Conservation (phyloP, 2,113 vertebrate species). For the Bujurquina vittata region DNA sequence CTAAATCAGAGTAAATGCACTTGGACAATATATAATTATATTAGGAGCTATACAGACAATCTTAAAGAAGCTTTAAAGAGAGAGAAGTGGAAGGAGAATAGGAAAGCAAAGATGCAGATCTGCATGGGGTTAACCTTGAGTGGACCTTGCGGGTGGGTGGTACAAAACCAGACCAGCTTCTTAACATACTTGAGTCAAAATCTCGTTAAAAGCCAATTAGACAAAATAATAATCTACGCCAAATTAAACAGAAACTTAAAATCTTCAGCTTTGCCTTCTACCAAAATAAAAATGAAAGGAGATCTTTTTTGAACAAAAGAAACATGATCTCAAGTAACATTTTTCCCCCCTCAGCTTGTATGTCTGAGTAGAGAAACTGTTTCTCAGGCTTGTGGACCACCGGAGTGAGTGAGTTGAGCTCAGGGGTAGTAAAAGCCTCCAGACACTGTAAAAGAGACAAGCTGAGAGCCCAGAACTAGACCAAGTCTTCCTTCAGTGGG, state of each 20-base stretch:
- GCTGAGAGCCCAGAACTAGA: constrained; percentile 45
- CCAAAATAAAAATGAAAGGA: constrained; percentile 59
- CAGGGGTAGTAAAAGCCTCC: constrained; percentile 63
- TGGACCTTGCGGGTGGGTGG: constrained; percentile 69
- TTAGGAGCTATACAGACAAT: background rate
- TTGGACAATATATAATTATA: background rate
- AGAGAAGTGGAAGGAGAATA: background rate
- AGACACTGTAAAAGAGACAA: constrained; percentile 48
- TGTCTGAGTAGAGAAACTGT: constrained; percentile 28
- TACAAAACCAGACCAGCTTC: constrained; percentile 40
- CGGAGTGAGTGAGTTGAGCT: constrained; percentile 56
- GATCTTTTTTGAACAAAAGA: constrained; percentile 58
- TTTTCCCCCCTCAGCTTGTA: background rate
- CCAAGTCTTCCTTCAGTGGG: constrained; percentile 70
- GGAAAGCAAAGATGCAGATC: constrained; percentile 29
- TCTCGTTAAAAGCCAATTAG: constrained; percentile 76
- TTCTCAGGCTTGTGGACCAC: constrained; percentile 69
- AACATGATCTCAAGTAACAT: constrained; percentile 52
- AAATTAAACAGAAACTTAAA: constrained; percentile 66
- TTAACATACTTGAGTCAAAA: constrained; percentile 65
- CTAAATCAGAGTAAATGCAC: background rate
- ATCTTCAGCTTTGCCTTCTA: constrained; percentile 55
- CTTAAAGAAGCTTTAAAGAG: background rate
- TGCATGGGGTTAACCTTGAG: constrained; percentile 65
- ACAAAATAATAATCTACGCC: constrained; percentile 69